These are phyloP conservation scores for Erythrolamprus reginae DNA, from an alignment of 2,113 vertebrate genomes.

Conservation along the genomic window DNA sequence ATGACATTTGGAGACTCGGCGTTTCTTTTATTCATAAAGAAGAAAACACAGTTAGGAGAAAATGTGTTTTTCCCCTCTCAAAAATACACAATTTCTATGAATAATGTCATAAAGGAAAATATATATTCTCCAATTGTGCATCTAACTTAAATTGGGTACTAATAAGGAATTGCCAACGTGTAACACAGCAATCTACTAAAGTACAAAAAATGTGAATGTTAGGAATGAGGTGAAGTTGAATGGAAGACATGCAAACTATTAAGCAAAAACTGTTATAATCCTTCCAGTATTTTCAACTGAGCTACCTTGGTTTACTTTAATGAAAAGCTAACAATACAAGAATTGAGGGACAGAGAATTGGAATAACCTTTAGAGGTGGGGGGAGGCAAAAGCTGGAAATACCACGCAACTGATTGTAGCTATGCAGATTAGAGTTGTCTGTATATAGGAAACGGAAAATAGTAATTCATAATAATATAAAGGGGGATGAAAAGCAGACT, in stretches of 20 bases:
- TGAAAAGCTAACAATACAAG: neutral
- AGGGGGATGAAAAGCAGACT: neutral
- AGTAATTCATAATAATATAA: neutral
- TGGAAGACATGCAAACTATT: slow-evolving; percentile 19
- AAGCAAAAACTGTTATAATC: slow-evolving; percentile 36
- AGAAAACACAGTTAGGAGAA: neutral
- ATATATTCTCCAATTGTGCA: slow-evolving; percentile 16
- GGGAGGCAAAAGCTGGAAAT: neutral
- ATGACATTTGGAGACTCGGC: slow-evolving; percentile 4
- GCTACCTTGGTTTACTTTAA: slow-evolving; percentile 40
- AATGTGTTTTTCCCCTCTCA: neutral
- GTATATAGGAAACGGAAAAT: neutral
- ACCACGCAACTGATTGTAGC: neutral
- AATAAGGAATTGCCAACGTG: slow-evolving; percentile 35
- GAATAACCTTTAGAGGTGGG: neutral
- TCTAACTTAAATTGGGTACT: slow-evolving; percentile 23
- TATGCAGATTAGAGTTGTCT: neutral
- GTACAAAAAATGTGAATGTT: slow-evolving; percentile 11
- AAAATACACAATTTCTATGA: slow-evolving; percentile 7
- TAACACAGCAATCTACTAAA: slow-evolving; percentile 15
- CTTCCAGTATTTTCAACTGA: slow-evolving; percentile 43
- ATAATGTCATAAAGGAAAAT: slow-evolving; percentile 34
- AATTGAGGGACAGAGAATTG: neutral
- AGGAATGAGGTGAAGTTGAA: slow-evolving; percentile 11
- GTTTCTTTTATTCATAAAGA: slow-evolving; percentile 18